Evolutionary conservation across 2,113 vertebrate species (phyloP).

Genomic region (Neoarius graeffei): DNA sequence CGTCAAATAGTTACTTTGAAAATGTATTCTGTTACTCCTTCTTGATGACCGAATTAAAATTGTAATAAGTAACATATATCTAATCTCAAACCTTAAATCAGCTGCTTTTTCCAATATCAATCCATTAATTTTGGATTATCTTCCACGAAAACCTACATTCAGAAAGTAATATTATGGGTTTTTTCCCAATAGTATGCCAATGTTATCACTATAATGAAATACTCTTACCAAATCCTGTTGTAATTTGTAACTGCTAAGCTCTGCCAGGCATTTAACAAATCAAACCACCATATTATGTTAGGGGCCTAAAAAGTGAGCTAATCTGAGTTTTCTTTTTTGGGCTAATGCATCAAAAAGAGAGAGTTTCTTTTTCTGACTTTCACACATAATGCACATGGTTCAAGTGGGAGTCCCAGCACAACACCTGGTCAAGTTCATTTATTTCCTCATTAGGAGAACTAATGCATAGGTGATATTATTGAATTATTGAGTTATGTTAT

Average conservation of each 20-base stretch:
- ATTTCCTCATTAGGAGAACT: background rate
- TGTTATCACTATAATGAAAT: background rate
- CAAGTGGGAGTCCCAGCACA: background rate
- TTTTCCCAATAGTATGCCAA: background rate
- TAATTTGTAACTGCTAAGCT: background rate
- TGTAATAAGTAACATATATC: background rate
- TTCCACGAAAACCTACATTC: background rate
- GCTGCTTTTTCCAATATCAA: background rate
- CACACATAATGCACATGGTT: background rate
- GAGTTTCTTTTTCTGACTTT: background rate
- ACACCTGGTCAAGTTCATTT: background rate
- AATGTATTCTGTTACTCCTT: conserved; percentile 24
- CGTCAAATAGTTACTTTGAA: conserved; percentile 18
- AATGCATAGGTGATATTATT: background rate
- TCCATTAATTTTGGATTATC: background rate
- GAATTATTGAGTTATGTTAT: background rate
- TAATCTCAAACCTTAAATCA: background rate
- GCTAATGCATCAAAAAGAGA: background rate
- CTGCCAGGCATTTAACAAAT: background rate
- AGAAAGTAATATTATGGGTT: background rate
- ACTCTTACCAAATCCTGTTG: background rate
- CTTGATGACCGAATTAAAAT: conserved; percentile 16
- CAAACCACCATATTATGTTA: background rate
- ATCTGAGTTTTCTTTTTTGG: background rate
- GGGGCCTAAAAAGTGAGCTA: background rate